These are phyloP conservation scores for Litocranius walleri DNA, from an alignment of 2,113 vertebrate genomes.

Conservation along the genomic window DNA sequence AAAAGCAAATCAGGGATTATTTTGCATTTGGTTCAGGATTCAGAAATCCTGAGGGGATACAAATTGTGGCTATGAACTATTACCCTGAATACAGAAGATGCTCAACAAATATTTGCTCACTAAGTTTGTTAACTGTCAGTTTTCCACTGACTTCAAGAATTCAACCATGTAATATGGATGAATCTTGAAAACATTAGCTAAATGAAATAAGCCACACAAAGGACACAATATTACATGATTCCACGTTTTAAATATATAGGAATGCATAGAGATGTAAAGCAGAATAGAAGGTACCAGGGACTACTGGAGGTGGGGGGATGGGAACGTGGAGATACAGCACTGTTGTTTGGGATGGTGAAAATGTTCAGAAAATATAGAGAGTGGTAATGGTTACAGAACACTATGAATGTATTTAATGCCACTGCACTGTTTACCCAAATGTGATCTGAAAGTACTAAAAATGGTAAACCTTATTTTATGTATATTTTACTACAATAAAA, in stretches of 20 bases:
- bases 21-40: background rate
- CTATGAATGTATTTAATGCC: background rate
- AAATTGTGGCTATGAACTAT: background rate
- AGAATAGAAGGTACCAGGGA: background rate
- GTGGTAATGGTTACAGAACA: background rate
- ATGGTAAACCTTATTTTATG: background rate
- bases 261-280: background rate
- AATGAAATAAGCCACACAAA: slow-evolving; percentile 11
- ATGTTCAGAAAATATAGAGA: background rate
- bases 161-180: background rate
- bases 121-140: background rate
- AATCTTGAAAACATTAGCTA: slow-evolving; percentile 8
- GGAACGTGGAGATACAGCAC: background rate
- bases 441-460: background rate
- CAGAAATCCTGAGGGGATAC: background rate
- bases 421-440: background rate
- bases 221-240: background rate
- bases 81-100: background rate
- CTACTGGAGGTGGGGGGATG: background rate
- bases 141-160: background rate
- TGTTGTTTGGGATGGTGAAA: background rate
- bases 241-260: background rate
- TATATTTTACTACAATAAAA: slow-evolving; percentile 5
- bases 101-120: background rate
- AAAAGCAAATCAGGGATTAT: background rate